Base-by-base conservation (phyloP, 2,113 vertebrate genomes). In the Prochilodus magdalenae region DNA sequence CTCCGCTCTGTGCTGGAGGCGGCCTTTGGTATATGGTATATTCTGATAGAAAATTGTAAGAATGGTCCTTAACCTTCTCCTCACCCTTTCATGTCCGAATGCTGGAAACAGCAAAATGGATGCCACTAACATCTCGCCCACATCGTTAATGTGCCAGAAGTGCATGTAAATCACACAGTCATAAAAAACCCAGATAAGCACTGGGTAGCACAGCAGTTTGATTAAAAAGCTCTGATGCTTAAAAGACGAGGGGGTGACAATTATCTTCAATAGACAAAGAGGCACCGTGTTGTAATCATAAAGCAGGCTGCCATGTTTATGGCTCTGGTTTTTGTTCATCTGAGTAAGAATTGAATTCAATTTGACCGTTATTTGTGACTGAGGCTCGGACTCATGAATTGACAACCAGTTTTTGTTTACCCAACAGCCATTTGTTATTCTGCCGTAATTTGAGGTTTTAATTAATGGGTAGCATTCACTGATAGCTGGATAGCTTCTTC, bases 141-240 rank as follows among this genome's bases (percentile, higher is more conserved):
- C 70, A n/a, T 84, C 86, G 70, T 82, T 83, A 82, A 76, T 80
- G 72, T 82, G 66, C 30, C 78, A 76, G 72, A 63, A 71, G 81
- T 69, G 65, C 69, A 12, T 77, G 75, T 83, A 75, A 85, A 81
- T 83, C 77, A 77, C 24, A 0, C 1, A 60, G 75, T 69, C 22
- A 53, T 84, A 82, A 86, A 86, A 81, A 79, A 53, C 63, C 59
- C 47, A 18, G 70, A 81, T 87, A 83, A 81, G 73, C 70, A 73
- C 70, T 78, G 63, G 69, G 77, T 53, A 40, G 36, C 1, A 49
- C 12, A 72, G 81, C 81, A 72, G 78, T 80, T 74, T 80, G 73
- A 85, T 85, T 85, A 85, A 80, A 83, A 66, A 40, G 80, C 80
- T 40, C 73, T 65, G 36, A 44, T 36, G 22, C n/a, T 76, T 79